Evolutionary conservation across 2,888 invertebrate species (phyloP).

Genomic region (Pycnomerus fuliginosus): DNA sequence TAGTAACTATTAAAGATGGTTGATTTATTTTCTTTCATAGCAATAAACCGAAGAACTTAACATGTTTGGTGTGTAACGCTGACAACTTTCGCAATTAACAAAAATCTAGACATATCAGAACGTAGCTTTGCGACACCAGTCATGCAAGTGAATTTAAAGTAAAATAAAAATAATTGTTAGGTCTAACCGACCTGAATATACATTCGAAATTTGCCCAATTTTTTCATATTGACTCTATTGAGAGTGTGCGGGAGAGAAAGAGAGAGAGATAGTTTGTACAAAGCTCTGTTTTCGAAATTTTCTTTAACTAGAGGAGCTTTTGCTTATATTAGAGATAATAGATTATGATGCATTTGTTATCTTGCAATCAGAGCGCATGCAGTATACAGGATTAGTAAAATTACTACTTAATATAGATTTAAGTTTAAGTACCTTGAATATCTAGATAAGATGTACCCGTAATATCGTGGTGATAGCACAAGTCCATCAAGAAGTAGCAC

Average conservation of each 20-base stretch:
- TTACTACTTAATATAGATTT: constrained; percentile 30
- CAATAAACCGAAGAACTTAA: constrained; percentile 49
- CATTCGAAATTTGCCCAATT: constrained; percentile 31
- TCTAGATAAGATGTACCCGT: constrained; percentile 39
- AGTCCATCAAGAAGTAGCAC: constrained; percentile 26
- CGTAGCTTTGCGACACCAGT: constrained; percentile 37
- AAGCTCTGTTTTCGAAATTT: constrained; percentile 25
- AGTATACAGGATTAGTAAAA: constrained; percentile 36
- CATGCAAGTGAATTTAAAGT: constrained; percentile 31
- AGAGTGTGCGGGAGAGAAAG: too few relatives aligned
- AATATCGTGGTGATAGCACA: constrained; percentile 31
- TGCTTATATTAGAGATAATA: constrained; percentile 40
- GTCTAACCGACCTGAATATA: constrained; percentile 18
- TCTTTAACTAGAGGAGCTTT: constrained; percentile 40
- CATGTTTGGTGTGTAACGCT: constrained; percentile 35
- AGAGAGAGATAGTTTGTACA: too few relatives aligned
- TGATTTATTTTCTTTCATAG: constrained; percentile 41
- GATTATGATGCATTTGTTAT: constrained; percentile 48
- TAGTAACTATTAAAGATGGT: constrained; percentile 33
- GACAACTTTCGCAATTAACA: constrained; percentile 26
- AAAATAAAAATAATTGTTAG: constrained; percentile 10
- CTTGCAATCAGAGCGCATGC: constrained; percentile 47
- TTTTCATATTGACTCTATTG: too few relatives aligned
- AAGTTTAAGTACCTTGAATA: constrained; percentile 36
- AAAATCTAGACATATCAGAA: constrained; percentile 42